Evolutionary conservation across 2,888 invertebrate species (phyloP), one percentile per base, ranked within the genome.

Genomic region (Choreutis nemorana): DNA sequence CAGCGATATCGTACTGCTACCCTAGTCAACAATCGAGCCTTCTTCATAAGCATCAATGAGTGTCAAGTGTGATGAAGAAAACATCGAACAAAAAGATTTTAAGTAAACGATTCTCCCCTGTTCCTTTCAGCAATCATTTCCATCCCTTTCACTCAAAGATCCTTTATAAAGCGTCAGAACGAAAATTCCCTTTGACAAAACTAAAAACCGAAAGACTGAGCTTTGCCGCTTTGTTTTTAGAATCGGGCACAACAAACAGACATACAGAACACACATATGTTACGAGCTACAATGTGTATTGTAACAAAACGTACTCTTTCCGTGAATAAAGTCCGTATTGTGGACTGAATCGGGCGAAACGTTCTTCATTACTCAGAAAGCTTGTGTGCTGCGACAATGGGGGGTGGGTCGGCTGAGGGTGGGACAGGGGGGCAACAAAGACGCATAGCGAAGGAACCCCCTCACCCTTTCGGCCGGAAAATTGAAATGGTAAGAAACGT

Each of bases 351-450:
- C 77, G 78, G 75, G 78, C 79, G 77, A 79, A 80, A 79, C 79
- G 75, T 78, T 80, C 79, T 80, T 80, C 80, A 80, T 80, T 80
- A 80, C 73, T 68, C 65, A 78, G 79, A 80, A 78, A 80, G 79
- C 79, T 75, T 68, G 72, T 71, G 68, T 77, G 72, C 72, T 68
- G 64, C 68, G 68, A 78, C 78, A 78, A 78, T 77, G 62, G 67
- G 45, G 55, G 53, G 54, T 47, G 42, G 52, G 53, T 54, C 55
- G 51, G 49, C 33, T 41, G 47, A 45, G 39, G 31, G 30, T 36
- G 34, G 33, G 22, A 29, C 32, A 38, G 42, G 38, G 34, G 38
- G 40, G 35, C 26, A 13, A 75, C 70, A 71, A 72, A 72, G 71
- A 66, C 66, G 62, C 61, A 57, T 53, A 49, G 55, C 55, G 64